Evolutionary conservation across 2,888 invertebrate species (phyloP).

Genomic region (Napeogenes inachia): DNA sequence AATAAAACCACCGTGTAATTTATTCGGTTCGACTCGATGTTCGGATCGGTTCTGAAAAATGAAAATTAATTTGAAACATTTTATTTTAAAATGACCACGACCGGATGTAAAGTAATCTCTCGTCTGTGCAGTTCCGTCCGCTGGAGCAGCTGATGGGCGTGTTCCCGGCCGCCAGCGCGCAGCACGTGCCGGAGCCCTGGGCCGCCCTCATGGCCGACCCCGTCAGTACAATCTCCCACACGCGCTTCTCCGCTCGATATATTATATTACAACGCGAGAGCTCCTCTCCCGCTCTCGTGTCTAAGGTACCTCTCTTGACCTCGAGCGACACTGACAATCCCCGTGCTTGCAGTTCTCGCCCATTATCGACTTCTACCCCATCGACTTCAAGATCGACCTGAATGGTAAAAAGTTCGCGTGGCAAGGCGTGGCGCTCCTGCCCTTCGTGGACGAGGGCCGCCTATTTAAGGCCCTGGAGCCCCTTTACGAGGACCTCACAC

Average conservation of each 20-base stretch:
- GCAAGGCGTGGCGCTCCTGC: constrained; percentile 98
- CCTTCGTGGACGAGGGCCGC: constrained; percentile 97
- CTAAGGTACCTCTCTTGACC: too few species aligned
- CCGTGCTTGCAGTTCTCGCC: constrained; percentile 82
- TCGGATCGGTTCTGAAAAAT: too few species aligned
- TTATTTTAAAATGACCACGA: too few species aligned
- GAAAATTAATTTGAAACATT: too few species aligned
- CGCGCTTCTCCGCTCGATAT: background rate
- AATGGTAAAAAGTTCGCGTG: constrained; percentile 99
- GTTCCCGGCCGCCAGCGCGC: constrained; percentile 97
- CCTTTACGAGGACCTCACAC: constrained; percentile 87
- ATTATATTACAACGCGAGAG: too few species aligned
- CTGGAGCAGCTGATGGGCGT: constrained; percentile 99
- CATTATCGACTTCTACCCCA: constrained; percentile 99
- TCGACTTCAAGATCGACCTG: constrained; percentile 97
- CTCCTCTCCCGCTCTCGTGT: too few species aligned
- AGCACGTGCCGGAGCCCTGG: constrained; percentile 96
- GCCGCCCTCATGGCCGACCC: constrained; percentile 94
- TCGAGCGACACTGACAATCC: constrained; percentile 1
- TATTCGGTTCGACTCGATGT: too few species aligned
- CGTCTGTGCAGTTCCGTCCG: constrained; percentile 87
- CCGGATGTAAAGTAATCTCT: background rate
- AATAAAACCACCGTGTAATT: too few species aligned
- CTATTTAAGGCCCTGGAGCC: constrained; percentile 89
- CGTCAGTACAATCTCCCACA: constrained; percentile 65